phyloP scores from a whole-genome alignment of 1,140 invertebrate species.

The Zaprionus capensis region DNA sequence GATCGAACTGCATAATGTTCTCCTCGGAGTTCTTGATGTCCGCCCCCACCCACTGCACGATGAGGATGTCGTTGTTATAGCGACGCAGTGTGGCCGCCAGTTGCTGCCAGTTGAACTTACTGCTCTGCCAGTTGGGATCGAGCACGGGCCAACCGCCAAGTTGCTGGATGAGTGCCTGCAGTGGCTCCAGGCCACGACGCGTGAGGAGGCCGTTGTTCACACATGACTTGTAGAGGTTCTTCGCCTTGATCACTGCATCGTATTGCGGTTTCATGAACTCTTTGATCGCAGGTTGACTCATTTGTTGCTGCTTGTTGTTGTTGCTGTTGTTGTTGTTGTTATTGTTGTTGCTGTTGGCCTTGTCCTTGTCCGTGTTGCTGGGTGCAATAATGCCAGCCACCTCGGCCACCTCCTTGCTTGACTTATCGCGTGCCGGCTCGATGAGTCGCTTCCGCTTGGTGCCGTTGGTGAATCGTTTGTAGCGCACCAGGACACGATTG shows the following conservation, averaged over 20 bases:
- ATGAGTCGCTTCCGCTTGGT: constrained; percentile 62
- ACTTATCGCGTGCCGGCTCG: constrained; percentile 49
- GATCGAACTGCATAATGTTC: constrained; percentile 95
- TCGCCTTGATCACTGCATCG: constrained; percentile 90
- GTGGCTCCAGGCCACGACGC: constrained; percentile 88
- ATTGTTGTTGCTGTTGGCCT: constrained; percentile 24
- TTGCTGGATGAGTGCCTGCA: constrained; percentile 89
- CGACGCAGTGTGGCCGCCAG: constrained; percentile 90
- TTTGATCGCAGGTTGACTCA: neutral
- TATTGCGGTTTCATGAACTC: constrained; percentile 60
- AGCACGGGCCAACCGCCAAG: constrained; percentile 95
- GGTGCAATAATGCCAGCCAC: neutral
- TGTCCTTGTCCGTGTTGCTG: constrained; percentile 26
- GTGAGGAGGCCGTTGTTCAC: constrained; percentile 91
- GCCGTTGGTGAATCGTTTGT: constrained; percentile 60
- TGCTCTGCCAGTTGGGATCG: constrained; percentile 87
- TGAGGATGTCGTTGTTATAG: constrained; percentile 92
- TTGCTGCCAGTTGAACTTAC: constrained; percentile 90
- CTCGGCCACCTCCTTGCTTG: constrained; percentile 52
- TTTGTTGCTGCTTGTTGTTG: neutral
- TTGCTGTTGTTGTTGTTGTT: constrained; percentile 19
- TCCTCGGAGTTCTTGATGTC: constrained; percentile 95
- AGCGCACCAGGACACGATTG: constrained; percentile 61
- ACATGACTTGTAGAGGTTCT: constrained; percentile 92
- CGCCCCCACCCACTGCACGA: constrained; percentile 93